These are phyloP conservation scores for Anoplopoma fimbria DNA, from an alignment of 2,113 vertebrate species.

Conservation along the genomic window DNA sequence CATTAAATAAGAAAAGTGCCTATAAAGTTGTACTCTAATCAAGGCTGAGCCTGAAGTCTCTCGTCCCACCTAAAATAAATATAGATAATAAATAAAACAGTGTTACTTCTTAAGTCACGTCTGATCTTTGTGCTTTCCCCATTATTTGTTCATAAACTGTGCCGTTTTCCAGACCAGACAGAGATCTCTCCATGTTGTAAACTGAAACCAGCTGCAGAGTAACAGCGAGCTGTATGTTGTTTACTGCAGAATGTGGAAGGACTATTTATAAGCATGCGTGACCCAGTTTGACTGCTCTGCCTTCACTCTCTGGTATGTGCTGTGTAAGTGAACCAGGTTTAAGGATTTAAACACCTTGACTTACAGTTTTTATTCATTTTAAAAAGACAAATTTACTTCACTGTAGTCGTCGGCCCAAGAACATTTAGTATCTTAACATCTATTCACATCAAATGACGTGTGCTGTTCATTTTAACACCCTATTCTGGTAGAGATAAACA, in stretches of 20 bases:
- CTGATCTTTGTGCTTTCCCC: background rate
- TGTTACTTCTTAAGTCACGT: background rate
- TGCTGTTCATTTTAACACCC: too few species aligned
- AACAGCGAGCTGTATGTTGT: background rate
- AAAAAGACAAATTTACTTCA: background rate
- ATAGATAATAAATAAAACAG: background rate
- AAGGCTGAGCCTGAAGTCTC: background rate
- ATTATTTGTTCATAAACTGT: background rate
- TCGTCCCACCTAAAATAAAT: background rate
- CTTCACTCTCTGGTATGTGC: background rate
- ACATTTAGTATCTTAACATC: background rate
- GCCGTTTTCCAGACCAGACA: background rate
- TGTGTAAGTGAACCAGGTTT: background rate
- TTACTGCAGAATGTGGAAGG: constrained; percentile 17
- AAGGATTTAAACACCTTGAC: background rate
- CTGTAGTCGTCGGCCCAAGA: background rate
- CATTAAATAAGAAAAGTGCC: background rate
- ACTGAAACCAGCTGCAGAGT: background rate
- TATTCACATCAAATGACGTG: background rate
- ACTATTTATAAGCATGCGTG: constrained; percentile 46
- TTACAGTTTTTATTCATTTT: background rate
- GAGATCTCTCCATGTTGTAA: background rate
- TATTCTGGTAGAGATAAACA: background rate
- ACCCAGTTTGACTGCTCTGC: constrained; percentile 33
- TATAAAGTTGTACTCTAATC: background rate